A percentile compares a stretch with the other conserved stretches of the same genome.
These are phyloP conservation scores for Antechinus stuartii DNA, from an alignment of 2,113 vertebrate genomes.

Conservation along the genomic window DNA sequence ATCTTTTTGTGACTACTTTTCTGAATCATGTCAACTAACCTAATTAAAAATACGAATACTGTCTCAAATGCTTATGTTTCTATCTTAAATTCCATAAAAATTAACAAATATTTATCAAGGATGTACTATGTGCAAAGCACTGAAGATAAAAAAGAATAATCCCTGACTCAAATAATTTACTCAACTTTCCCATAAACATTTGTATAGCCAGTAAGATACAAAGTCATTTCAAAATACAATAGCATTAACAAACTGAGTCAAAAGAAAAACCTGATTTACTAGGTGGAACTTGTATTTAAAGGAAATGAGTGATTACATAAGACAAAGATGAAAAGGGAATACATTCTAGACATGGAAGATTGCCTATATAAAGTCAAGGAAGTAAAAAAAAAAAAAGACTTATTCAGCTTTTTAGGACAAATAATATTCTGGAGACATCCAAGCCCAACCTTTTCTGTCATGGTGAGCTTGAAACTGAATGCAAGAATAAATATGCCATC, in stretches of 20 bases:
- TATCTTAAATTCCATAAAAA: not conserved
- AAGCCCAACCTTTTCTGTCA: not conserved
- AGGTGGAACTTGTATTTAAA: not conserved
- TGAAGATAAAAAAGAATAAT: not conserved
- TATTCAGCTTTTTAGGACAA: not conserved
- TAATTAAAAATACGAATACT: not conserved
- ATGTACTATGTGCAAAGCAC: not conserved
- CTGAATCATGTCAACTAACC: rapidly evolving
- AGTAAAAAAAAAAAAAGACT: not conserved
- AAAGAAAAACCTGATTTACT: not conserved
- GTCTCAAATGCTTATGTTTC: not conserved
- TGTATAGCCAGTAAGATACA: not conserved
- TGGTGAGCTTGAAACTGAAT: not conserved
- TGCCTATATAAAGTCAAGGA: not conserved
- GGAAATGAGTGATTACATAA: not conserved
- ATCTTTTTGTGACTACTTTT: not conserved
- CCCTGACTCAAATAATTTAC: not conserved
- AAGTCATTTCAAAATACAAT: not conserved
- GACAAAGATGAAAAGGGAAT: not conserved
- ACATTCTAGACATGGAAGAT: not conserved
- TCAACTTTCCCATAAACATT: not conserved
- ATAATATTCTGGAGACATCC: not conserved
- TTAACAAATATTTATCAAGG: not conserved
- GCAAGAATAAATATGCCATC: not conserved
- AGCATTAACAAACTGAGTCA: not conserved